Conservation (phyloP, 1,140 invertebrate genomes). For the Caenorhabditis tropicalis region DNA sequence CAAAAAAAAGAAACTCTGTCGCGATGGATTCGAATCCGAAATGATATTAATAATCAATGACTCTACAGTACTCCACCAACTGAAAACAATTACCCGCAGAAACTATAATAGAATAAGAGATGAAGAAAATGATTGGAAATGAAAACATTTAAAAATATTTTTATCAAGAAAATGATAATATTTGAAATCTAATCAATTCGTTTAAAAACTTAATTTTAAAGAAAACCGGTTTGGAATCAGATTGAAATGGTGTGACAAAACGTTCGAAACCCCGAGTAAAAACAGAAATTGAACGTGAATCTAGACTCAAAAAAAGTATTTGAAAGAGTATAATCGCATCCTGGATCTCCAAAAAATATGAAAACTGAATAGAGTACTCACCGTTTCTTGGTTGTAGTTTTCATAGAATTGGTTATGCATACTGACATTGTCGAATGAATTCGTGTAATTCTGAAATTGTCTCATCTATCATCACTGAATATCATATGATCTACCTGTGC, state of each 20-base stretch:
- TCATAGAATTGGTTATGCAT: background rate
- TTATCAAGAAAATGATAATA: too few species aligned
- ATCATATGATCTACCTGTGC: background rate
- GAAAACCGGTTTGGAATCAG: too few species aligned
- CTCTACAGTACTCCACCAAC: conserved; percentile 64
- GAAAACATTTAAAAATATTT: too few species aligned
- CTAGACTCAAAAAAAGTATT: background rate
- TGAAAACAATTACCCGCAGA: background rate
- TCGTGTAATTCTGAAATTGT: background rate
- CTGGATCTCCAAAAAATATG: background rate
- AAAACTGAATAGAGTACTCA: background rate
- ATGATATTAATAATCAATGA: conserved; percentile 62
- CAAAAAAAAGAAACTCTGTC: conserved; percentile 57
- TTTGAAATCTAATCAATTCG: too few species aligned
- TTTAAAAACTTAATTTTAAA: too few species aligned
- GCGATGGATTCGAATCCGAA: conserved; percentile 67
- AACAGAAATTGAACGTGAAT: background rate
- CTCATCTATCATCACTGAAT: too few species aligned
- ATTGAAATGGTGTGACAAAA: too few species aligned
- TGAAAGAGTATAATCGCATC: conserved; percentile 1
- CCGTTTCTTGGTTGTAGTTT: conserved; percentile 35
- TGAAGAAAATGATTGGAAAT: too few species aligned
- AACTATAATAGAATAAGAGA: too few species aligned
- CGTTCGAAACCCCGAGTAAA: background rate
- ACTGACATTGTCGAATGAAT: background rate